Percentiles rank a stretch among this genome's conserved stretches.
These are phyloP conservation scores for Hypsibius dujardini DNA, from an alignment of 1,140 invertebrate species.

Conservation along the genomic window DNA sequence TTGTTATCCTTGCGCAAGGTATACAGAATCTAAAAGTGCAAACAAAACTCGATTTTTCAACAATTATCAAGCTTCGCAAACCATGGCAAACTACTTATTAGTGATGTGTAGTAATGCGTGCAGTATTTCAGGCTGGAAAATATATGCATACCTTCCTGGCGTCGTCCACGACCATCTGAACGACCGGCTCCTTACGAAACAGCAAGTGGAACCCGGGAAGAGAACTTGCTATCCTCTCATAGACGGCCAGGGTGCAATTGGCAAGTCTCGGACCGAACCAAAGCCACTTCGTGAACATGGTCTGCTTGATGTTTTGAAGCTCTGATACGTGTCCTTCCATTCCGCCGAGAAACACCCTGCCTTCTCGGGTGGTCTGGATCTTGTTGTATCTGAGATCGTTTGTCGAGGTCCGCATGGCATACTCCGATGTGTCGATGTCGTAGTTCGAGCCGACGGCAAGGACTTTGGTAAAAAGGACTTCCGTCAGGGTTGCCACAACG, in stretches of 20 bases:
- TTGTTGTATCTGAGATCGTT: neutral
- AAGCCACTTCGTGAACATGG: conserved; percentile 3
- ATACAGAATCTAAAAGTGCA: neutral
- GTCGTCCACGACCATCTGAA: conserved; percentile 10
- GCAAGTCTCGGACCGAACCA: conserved; percentile 13
- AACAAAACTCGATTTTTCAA: neutral
- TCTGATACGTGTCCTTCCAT: conserved; percentile 9
- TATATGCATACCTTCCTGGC: neutral
- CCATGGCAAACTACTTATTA: neutral
- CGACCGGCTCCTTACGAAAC: conserved; percentile 5
- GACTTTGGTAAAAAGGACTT: neutral
- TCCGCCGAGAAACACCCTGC: neutral
- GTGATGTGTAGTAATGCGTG: neutral
- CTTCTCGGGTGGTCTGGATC: neutral
- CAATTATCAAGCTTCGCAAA: neutral
- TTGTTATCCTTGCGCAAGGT: conserved; percentile 8
- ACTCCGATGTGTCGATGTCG: neutral
- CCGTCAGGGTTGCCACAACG: neutral
- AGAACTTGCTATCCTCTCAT: neutral
- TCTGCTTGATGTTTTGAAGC: conserved; percentile 16
- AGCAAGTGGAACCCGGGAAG: conserved; percentile 5
- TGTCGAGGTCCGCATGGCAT: neutral
- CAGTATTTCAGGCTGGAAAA: neutral
- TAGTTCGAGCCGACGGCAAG: neutral
- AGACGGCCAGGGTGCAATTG: conserved; percentile 15